Evolutionary conservation across 2,888 invertebrate genomes (phyloP).

Genomic region (Gortyna flavago): DNA sequence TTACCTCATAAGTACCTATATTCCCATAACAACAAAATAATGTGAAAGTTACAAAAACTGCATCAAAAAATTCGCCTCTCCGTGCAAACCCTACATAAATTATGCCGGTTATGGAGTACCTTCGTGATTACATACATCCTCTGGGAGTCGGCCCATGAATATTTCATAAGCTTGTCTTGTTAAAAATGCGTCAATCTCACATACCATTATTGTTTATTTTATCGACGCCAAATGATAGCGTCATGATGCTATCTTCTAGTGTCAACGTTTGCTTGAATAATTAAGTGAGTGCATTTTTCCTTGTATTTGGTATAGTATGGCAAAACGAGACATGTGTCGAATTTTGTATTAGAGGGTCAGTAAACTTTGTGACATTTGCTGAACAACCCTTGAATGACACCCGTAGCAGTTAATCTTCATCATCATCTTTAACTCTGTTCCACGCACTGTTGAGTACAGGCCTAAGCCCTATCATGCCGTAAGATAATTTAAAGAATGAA

Average conservation of each 20-base stretch:
- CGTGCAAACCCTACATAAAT: constrained; percentile 74
- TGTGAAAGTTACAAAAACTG: constrained; percentile 9
- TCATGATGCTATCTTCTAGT: constrained; percentile 57
- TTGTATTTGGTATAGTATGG: constrained; percentile 38
- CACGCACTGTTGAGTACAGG: background rate
- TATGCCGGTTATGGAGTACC: constrained; percentile 71
- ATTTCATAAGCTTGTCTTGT: constrained; percentile 85
- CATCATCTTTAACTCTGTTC: too few relatives aligned
- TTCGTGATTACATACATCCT: constrained; percentile 85
- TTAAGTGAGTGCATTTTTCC: constrained; percentile 59
- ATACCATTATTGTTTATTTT: constrained; percentile 81
- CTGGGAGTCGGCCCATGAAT: constrained; percentile 78
- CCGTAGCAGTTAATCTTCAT: background rate
- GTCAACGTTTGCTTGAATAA: constrained; percentile 62
- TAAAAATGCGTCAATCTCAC: constrained; percentile 86
- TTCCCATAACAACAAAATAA: background rate
- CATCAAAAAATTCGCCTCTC: constrained; percentile 1
- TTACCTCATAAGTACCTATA: background rate
- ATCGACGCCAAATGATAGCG: constrained; percentile 76
- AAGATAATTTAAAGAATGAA: background rate
- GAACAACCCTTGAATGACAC: background rate
- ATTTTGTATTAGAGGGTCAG: constrained; percentile 37
- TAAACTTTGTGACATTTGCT: constrained; percentile 6
- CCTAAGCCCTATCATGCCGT: background rate
- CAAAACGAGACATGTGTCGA: constrained; percentile 34